These are phyloP conservation scores for Tor tambroides DNA, from an alignment of 2,113 vertebrate species.

Conservation along the genomic window DNA sequence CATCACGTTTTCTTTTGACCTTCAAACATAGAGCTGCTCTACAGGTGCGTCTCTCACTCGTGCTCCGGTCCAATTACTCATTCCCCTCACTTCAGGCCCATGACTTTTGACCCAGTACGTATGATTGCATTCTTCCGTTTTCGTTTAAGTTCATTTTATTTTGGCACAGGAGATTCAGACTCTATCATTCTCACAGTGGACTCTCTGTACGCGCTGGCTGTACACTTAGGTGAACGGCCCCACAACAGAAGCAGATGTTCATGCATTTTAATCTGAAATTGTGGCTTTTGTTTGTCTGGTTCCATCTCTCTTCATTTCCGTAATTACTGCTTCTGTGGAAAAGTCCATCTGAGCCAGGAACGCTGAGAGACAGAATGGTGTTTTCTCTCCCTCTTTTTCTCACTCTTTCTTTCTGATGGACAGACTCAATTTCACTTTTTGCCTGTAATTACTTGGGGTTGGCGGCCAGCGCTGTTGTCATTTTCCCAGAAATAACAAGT, in stretches of 20 bases:
- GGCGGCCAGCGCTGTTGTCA: conserved; percentile 65
- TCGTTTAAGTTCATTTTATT: conserved; percentile 9
- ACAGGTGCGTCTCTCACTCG: neutral
- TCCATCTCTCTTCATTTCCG: conserved; percentile 73
- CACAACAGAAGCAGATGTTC: conserved; percentile 74
- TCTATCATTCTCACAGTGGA: conserved; percentile 45
- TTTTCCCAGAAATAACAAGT: conserved; percentile 57
- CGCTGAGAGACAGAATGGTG: conserved; percentile 54
- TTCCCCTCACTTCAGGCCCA: conserved; percentile 10
- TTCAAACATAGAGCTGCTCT: conserved; percentile 29
- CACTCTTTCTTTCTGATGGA: conserved; percentile 26
- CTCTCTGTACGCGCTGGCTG: conserved; percentile 56
- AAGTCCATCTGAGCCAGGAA: conserved; percentile 64
- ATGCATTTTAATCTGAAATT: conserved; percentile 74
- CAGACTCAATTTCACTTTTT: conserved; percentile 59
- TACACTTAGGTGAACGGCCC: conserved; percentile 63
- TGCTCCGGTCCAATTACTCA: neutral
- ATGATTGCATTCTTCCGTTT: conserved; percentile 26
- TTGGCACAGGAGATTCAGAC: conserved; percentile 15
- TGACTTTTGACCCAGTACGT: neutral
- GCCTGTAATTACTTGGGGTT: conserved; percentile 74
- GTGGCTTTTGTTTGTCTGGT: conserved; percentile 56
- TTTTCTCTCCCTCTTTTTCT: conserved; percentile 48
- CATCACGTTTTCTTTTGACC: conserved; percentile 34
- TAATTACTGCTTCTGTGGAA: conserved; percentile 67